Base-by-base conservation (phyloP, 2,888 invertebrate genomes). In the Tortrix viridana region DNA sequence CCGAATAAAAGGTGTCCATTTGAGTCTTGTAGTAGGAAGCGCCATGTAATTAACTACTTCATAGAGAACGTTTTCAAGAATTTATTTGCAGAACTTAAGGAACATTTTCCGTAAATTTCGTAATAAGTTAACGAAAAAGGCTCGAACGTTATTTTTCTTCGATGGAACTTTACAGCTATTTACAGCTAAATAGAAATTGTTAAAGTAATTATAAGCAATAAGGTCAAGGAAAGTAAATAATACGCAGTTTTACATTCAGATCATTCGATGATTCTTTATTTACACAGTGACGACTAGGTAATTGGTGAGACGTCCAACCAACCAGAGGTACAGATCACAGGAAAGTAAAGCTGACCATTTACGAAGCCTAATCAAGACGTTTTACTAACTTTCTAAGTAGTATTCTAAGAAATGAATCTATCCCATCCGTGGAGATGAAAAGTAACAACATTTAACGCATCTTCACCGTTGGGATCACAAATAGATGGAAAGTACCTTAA, bases 191-290 rank as follows among this genome's bases (percentile, higher is more conserved):
- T n/a, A n/a, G n/a, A n/a, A n/a, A n/a, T n/a, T n/a, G n/a, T n/a
- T n/a, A n/a, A n/a, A n/a, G n/a, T n/a, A n/a, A n/a, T n/a, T n/a
- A n/a, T n/a, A n/a, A n/a, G n/a, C n/a, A n/a, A n/a, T 2, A 23
- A 23, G 23, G 49, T 9, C 9, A 32, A 9, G 18, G 43, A n/a
- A 19, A 58, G 19, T 43, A 64, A 91, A 88, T 88, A 79, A 90
- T 53, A 58, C 88, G 89, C 81, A 73, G 18, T 43, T 38, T 67
- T 87, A 91, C 91, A 92, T 89, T 89, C 83, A 92, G 90, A 92
- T 90, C 87, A 86, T 89, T 88, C 88, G 86, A 90, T 89, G 89
- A 87, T 78, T 85, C 76, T 91, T 92, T 91, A 92, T 92, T 91
- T 91, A 92, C 89, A 90, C 76, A 85, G 82, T 89, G 86, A 83